Evolutionary conservation across 2,797 vertebrate species (phyloP), one percentile per base, ranked within the genome.

Genomic region (Bradypodion pumilum): DNA sequence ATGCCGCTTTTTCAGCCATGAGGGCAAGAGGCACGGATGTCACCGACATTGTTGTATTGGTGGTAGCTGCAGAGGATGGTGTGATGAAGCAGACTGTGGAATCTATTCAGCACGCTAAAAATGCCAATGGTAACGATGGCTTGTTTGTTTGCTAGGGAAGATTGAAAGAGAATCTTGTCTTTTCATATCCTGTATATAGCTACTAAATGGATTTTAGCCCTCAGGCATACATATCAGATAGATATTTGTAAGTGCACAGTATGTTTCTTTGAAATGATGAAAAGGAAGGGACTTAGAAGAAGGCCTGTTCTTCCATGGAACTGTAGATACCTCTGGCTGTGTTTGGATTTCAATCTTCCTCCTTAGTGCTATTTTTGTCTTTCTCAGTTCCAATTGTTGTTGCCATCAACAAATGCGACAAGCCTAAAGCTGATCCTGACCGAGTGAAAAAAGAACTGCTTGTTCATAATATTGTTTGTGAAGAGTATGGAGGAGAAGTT

Each of bases 321-420:
- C 9, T 27, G n/a, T 1, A 46, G 60, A 35, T 15, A 1, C 35
- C 40, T 37, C 35, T 63, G 23, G 2, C 16, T 44, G 37, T 42
- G 15, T 23, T 59, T 69, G 19, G 12, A 29, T 27, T 32, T 82
- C 25, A 21, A 7, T 3, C 19, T 2, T 49, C 23, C 49, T 80
- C 40, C 23, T 13, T 19, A 2, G 29, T n/a, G n/a, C n/a, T n/a
- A n/a, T n/a, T 44, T 56, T 74, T 40, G 42, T 32, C 35, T 90
- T 66, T 59, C 68, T 79, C 81, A 98, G 97, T 98, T 91, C 97
- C 98, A 1, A 89, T 99, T 52, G 96, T 99, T 37, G 95, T 99
- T 12, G 98, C 98, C 46, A 96, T 99, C 88, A 99, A 99, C 90
- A 99, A 99, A 92, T 99, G 98, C 68, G 98, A 99, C 90, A 98